Conservation (phyloP, 2,888 invertebrate species). For the Hylaea fasciaria region DNA sequence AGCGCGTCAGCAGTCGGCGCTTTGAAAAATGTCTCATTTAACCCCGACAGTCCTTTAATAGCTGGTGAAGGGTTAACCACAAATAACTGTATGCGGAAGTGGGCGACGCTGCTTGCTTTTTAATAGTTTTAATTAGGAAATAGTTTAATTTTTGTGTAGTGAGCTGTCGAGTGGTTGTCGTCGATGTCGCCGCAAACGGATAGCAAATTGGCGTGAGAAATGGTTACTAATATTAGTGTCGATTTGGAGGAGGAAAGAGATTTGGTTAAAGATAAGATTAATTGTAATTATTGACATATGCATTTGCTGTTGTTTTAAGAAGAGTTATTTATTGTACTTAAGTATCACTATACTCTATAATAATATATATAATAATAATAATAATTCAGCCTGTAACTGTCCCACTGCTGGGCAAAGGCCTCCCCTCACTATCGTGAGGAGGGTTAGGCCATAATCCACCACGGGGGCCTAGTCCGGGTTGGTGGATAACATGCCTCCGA, state of each 20-base stretch:
- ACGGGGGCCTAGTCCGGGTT: no score
- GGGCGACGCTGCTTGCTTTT: slow-evolving; percentile 70
- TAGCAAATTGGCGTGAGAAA: slow-evolving; percentile 78
- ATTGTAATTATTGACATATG: not conserved
- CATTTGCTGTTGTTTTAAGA: not conserved
- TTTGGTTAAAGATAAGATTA: slow-evolving; percentile 5
- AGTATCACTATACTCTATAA: no score
- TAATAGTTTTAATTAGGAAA: slow-evolving; percentile 84
- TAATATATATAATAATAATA: no score
- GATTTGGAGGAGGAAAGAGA: slow-evolving; percentile 49
- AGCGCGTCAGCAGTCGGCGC: slow-evolving; percentile 74
- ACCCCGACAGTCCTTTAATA: slow-evolving; percentile 81
- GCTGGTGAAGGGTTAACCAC: slow-evolving; percentile 82
- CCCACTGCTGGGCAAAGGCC: no score
- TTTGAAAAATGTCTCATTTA: slow-evolving; percentile 84
- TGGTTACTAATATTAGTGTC: slow-evolving; percentile 53
- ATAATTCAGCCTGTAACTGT: no score
- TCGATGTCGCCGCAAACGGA: slow-evolving; percentile 42
- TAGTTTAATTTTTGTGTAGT: slow-evolving; percentile 79
- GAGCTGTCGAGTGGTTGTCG: slow-evolving; percentile 64
- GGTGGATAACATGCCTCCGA: no score
- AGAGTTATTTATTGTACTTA: not conserved
- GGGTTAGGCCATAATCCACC: no score
- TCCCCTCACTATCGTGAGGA: no score
- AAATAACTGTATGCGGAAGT: slow-evolving; percentile 82